Conservation (phyloP, 1,140 invertebrate species). For the Patella vulgata region DNA sequence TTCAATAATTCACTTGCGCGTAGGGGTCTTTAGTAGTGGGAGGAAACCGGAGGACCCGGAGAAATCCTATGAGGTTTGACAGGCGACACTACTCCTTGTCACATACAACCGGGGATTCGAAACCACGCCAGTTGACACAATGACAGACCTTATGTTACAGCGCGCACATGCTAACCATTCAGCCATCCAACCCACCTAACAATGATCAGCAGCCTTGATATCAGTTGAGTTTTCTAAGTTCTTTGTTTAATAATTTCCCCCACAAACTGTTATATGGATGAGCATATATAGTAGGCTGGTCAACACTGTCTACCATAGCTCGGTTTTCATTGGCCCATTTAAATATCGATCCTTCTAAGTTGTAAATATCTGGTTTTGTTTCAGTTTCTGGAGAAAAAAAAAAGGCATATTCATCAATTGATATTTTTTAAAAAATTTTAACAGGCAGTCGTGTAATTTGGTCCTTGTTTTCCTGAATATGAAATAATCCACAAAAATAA, state of each 20-base stretch:
- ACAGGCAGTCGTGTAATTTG: not conserved
- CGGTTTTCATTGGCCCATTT: slow-evolving; percentile 62
- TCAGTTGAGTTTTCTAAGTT: slow-evolving; percentile 41
- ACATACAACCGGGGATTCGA: no score
- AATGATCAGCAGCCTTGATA: no score
- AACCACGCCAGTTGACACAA: no score
- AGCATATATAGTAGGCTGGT: slow-evolving; percentile 41
- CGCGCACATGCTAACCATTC: no score
- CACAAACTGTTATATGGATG: slow-evolving; percentile 56
- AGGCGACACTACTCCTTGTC: no score
- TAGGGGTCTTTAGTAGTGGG: no score
- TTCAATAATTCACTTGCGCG: no score
- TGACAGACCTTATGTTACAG: no score
- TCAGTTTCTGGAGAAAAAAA: slow-evolving; percentile 27
- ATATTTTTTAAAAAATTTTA: not conserved
- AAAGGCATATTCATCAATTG: not conserved
- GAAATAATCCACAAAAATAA: not conserved
- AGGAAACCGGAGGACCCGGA: no score
- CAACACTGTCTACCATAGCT: slow-evolving; percentile 43
- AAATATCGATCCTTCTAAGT: slow-evolving; percentile 58
- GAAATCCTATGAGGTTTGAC: no score
- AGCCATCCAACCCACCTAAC: no score
- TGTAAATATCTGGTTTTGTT: slow-evolving; percentile 30
- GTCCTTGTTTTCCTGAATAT: not conserved
- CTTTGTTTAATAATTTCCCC: slow-evolving; percentile 48